Conservation (phyloP, 2,797 vertebrate genomes). For the Leptatherina wallacei region DNA sequence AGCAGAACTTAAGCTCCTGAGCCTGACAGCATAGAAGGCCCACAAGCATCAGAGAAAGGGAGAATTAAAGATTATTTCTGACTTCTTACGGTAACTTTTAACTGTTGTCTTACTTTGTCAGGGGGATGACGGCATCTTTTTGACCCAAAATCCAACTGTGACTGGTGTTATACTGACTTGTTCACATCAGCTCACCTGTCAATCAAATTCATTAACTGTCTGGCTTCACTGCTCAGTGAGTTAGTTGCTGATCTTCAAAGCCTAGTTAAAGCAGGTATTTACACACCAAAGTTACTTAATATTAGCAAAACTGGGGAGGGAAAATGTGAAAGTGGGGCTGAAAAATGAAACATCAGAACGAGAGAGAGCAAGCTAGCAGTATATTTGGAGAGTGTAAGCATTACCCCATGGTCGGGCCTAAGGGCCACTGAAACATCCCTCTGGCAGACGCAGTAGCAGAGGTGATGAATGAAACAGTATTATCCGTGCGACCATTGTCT, state of each 20-base stretch:
- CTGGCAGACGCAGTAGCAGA: not conserved
- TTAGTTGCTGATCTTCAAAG: not conserved
- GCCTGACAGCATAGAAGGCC: too few species aligned
- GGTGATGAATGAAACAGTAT: not conserved
- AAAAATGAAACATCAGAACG: not conserved
- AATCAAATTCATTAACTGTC: not conserved
- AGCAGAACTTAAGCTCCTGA: too few species aligned
- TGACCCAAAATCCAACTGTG: not conserved
- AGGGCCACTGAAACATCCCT: not conserved
- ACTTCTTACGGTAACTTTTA: too few species aligned
- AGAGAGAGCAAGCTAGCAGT: not conserved
- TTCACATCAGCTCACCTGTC: not conserved
- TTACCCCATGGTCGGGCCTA: not conserved
- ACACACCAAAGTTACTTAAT: not conserved
- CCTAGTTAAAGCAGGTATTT: not conserved
- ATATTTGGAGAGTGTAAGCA: not conserved
- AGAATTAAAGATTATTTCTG: too few species aligned
- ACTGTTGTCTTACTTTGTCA: conserved; percentile 1
- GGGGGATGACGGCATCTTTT: not conserved
- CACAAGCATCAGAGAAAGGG: too few species aligned
- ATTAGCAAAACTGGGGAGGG: not conserved
- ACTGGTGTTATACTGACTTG: conserved; percentile 3
- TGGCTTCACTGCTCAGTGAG: not conserved
- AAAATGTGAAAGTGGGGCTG: not conserved
- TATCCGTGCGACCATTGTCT: not conserved